phyloP scores from a whole-genome alignment of 2,113 vertebrate species.

The Eolophus roseicapilla region DNA sequence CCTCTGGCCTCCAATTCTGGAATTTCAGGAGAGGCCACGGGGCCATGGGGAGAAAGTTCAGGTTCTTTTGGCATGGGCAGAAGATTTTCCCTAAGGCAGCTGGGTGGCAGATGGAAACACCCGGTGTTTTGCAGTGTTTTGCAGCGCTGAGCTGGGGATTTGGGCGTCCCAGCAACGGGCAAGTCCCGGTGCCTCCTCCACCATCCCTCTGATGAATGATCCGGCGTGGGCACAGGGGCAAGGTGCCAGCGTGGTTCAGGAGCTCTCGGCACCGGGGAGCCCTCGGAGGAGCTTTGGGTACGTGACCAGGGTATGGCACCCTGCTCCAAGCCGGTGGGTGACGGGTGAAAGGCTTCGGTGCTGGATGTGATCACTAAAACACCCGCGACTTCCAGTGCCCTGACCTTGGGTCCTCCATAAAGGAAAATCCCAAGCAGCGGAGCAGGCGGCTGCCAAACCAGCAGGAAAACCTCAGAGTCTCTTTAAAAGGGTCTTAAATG shows the following conservation, averaged over 20 bases:
- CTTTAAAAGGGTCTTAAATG: not conserved
- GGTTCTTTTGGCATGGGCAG: not conserved
- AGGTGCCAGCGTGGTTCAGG: not conserved
- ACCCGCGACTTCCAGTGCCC: not conserved
- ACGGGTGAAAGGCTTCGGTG: not conserved
- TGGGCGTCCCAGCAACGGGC: not conserved
- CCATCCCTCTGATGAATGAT: not conserved
- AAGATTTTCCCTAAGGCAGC: not conserved
- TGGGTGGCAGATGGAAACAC: not conserved
- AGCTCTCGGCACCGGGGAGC: not conserved
- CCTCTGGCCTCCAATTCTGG: not conserved
- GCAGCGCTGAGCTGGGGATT: not conserved
- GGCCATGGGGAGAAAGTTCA: not conserved
- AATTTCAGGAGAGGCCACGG: not conserved
- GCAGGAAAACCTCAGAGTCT: not conserved
- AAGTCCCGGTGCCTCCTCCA: not conserved
- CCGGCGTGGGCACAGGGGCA: not conserved
- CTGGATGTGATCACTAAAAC: not conserved
- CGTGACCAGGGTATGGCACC: fast-evolving
- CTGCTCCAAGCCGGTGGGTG: fast-evolving
- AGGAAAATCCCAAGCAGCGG: not conserved
- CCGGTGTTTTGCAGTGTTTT: not conserved
- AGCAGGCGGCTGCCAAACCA: fast-evolving
- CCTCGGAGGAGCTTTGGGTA: not conserved
- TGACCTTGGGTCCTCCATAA: fast-evolving